Evolutionary conservation across 2,797 vertebrate genomes (phyloP), one percentile per base, ranked within the genome.

Genomic region (Cichlasoma orientale): DNA sequence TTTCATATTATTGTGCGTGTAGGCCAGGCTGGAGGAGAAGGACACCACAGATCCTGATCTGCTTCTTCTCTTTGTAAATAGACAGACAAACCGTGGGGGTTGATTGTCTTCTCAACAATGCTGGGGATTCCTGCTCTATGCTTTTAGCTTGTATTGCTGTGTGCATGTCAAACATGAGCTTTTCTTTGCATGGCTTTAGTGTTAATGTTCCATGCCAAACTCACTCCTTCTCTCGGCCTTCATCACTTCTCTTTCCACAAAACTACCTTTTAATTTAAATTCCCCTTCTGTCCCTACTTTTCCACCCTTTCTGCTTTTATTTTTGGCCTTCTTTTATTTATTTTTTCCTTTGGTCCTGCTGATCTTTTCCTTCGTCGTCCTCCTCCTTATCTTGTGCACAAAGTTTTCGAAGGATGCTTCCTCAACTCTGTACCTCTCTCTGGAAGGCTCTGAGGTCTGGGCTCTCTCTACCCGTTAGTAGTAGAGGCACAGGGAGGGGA

Each of bases 111-210:
- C 92, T 93, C 85, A 82, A 92, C 87, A 91, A 88, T 90, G 89
- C 83, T 92, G 90, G 92, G 85, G 93, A 90, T 94, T 95, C 95
- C 96, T 96, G 84, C 94, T 96, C 95, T 95, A 83, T 90, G 95
- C 91, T 95, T 96, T 95, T 96, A 93, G 93, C 94, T 96, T 90
- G 94, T 96, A 96, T 95, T 96, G 95, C 96, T 94, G 95, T 95
- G 95, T 96, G 95, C 96, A 96, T 96, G 96, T 95, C 93, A 90
- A 85, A 95, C 94, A 95, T 86, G 93, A 95, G 94, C 94, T 95
- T 97, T 96, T 95, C 96, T 96, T 97, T 97, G 97, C 97, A 97
- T 97, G 97, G 97, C 96, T 96, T 95, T 95, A 94, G 95, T 96
- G 96, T 96, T 95, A 95, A 94, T 94, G 95, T 96, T 95, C 94